Evolutionary conservation across 2,113 vertebrate genomes (phyloP).

Genomic region (Fukomys damarensis): DNA sequence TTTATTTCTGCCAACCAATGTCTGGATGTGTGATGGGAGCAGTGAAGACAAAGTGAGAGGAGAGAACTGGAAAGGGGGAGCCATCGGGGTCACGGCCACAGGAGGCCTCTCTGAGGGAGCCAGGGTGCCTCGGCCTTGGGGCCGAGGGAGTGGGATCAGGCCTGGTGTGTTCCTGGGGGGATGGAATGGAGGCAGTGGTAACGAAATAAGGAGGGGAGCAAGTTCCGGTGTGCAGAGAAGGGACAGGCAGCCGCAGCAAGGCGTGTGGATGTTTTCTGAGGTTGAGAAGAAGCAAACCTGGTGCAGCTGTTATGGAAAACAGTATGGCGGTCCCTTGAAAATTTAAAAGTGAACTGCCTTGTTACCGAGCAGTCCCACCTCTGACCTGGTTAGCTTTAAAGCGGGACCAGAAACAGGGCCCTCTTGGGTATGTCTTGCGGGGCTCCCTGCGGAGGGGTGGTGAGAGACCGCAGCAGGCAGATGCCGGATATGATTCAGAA

Average conservation of each 20-base stretch:
- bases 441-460: neutral
- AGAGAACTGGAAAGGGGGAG: neutral
- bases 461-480: neutral
- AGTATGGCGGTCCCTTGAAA: neutral
- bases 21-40: neutral
- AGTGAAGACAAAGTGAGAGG: neutral
- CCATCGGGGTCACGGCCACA: too few relatives aligned
- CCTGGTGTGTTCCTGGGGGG: neutral
- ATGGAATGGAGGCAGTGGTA: neutral
- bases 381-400: neutral
- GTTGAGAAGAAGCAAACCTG: neutral
- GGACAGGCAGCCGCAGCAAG: accelerated
- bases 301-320: accelerated
- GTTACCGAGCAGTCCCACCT: neutral
- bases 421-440: accelerated
- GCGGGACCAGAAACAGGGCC: neutral
- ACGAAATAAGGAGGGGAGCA: neutral
- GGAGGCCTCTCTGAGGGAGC: neutral
- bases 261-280: neutral
- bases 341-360: neutral
- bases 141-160: neutral
- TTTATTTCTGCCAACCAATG: accelerated
- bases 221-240: accelerated
- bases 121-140: neutral
- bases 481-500: too few relatives aligned